These are phyloP conservation scores for Sesamia nonagrioides DNA, from an alignment of 1,140 invertebrate genomes.

Conservation along the genomic window DNA sequence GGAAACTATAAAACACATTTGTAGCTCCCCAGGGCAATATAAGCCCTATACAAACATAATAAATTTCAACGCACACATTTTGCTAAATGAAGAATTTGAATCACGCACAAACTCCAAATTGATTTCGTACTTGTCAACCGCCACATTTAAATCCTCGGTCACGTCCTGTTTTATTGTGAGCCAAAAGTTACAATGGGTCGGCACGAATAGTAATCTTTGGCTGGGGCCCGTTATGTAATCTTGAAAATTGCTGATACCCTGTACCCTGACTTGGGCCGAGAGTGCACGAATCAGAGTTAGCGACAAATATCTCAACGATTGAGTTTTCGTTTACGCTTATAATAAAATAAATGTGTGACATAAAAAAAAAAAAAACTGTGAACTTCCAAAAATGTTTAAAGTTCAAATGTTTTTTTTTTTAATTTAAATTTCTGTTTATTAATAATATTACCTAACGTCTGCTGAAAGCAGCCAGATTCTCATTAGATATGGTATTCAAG, in stretches of 20 bases:
- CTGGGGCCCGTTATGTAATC: slow-evolving; percentile 62
- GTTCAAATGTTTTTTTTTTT: no score
- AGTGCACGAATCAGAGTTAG: slow-evolving; percentile 11
- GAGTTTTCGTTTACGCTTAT: background rate
- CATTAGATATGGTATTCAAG: no score
- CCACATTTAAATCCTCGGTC: slow-evolving; percentile 70
- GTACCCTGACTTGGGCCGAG: background rate
- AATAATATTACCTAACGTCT: no score
- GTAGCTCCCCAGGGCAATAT: slow-evolving; percentile 37
- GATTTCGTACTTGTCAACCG: slow-evolving; percentile 69
- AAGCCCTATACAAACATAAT: slow-evolving; percentile 42
- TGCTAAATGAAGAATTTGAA: slow-evolving; percentile 64
- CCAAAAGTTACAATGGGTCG: slow-evolving; percentile 70
- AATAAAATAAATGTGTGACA: background rate
- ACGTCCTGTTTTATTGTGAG: slow-evolving; percentile 77
- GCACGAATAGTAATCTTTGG: slow-evolving; percentile 63
- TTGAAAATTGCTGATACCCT: slow-evolving; percentile 65
- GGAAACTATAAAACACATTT: slow-evolving; percentile 46
- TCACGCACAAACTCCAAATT: slow-evolving; percentile 66
- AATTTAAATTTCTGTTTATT: no score
- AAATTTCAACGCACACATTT: slow-evolving; percentile 43
- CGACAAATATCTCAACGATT: background rate
- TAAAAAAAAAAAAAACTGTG: background rate
- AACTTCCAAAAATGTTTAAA: no score
- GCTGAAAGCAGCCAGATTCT: no score